A percentile compares a stretch with the other conserved stretches of the same genome.
Evolutionary conservation across 2,797 vertebrate genomes (phyloP).

Genomic region (Vireo griseus): DNA sequence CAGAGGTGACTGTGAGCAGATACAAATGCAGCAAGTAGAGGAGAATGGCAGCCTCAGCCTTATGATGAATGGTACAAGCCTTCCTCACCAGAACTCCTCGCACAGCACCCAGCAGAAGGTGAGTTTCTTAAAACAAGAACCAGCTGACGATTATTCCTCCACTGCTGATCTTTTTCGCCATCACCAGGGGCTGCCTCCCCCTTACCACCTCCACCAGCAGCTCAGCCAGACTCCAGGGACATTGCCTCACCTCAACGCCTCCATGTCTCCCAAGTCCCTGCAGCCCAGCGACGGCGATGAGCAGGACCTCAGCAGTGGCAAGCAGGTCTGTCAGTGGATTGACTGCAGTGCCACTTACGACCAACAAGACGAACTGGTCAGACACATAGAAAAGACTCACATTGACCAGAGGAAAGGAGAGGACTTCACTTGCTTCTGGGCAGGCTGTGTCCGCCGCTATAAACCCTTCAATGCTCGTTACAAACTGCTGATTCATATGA

Average conservation of each 20-base stretch:
- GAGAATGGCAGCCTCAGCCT: slow-evolving; percentile 79
- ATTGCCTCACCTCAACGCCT: slow-evolving; percentile 75
- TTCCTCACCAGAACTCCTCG: slow-evolving; percentile 74
- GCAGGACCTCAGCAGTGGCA: slow-evolving; percentile 71
- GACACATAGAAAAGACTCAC: slow-evolving; percentile 98
- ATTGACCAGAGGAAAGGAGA: slow-evolving; percentile 98
- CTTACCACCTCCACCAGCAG: slow-evolving; percentile 89
- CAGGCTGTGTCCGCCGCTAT: slow-evolving; percentile 93
- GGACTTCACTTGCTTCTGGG: slow-evolving; percentile 99
- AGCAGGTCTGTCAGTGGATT: slow-evolving; percentile 94
- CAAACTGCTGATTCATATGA: slow-evolving; percentile 99
- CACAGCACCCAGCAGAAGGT: slow-evolving; percentile 80
- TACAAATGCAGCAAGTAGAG: slow-evolving; percentile 78
- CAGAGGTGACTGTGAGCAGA: slow-evolving; percentile 77
- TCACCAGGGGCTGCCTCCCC: slow-evolving; percentile 88
- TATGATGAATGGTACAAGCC: slow-evolving; percentile 73
- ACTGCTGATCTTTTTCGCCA: slow-evolving; percentile 82
- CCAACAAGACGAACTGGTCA: slow-evolving; percentile 97
- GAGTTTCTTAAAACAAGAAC: slow-evolving; percentile 90
- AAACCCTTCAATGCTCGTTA: slow-evolving; percentile 99
- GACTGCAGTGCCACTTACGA: slow-evolving; percentile 94
- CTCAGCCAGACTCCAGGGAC: slow-evolving; percentile 72
- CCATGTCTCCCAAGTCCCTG: slow-evolving; percentile 76
- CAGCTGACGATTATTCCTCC: slow-evolving; percentile 86
- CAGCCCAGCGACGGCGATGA: slow-evolving; percentile 76